Percentiles rank a stretch among this genome's conserved stretches.
Conservation (phyloP, 2,888 invertebrate genomes). For the Andrena chrysosceles region DNA sequence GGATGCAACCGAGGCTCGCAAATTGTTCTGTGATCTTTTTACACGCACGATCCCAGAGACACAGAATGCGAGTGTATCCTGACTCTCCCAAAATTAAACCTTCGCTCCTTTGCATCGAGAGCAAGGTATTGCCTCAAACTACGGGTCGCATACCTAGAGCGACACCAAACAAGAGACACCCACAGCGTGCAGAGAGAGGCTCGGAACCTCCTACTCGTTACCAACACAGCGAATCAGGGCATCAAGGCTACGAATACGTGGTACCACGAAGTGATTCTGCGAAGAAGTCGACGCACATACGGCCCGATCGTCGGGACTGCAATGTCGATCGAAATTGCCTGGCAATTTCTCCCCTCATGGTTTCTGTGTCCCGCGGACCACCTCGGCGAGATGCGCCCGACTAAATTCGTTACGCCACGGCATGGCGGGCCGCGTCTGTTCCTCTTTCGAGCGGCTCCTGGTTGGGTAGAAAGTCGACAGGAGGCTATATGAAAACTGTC, state of each 20-base stretch:
- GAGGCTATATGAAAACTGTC: constrained; percentile 58
- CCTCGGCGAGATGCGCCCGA: constrained; percentile 24
- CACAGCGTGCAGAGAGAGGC: no score
- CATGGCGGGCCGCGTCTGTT: constrained; percentile 20
- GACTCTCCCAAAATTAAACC: no score
- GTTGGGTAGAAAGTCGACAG: constrained; percentile 59
- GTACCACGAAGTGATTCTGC: neutral
- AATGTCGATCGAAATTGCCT: neutral
- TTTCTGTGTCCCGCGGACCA: neutral
- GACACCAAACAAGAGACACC: no score
- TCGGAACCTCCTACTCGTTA: no score
- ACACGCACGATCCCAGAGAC: neutral
- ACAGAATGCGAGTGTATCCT: neutral
- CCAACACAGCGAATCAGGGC: no score
- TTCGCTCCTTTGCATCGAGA: no score
- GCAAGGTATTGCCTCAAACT: no score
- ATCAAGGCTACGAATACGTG: neutral
- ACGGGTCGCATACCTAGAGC: no score
- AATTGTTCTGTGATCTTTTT: neutral
- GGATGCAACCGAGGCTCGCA: constrained; percentile 5
- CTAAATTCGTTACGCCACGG: constrained; percentile 51
- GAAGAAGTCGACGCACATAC: neutral
- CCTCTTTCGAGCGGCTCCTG: constrained; percentile 36
- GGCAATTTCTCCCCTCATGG: neutral
- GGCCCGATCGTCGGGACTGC: neutral